A percentile compares a stretch with the other conserved stretches of the same genome.
Conservation (phyloP, 2,113 vertebrate genomes). For the Fulmarus glacialis region DNA sequence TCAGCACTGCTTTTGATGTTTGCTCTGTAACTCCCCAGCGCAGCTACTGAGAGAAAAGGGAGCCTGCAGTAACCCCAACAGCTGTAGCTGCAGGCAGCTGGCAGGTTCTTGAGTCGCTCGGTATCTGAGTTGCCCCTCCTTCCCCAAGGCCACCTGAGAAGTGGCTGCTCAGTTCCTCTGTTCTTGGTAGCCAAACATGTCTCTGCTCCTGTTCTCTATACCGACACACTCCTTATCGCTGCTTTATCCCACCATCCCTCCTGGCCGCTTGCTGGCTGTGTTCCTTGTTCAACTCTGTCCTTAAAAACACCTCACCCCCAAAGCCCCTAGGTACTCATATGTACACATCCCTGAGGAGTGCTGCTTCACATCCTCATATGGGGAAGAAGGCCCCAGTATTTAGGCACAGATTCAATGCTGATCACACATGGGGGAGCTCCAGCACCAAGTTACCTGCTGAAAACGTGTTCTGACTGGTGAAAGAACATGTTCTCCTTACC, state of each 20-base stretch:
- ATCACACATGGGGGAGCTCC: background rate
- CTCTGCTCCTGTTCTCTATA: background rate
- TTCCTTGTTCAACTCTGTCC: background rate
- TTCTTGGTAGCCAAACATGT: background rate
- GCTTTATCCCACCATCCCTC: background rate
- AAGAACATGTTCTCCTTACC: background rate
- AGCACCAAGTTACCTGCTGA: background rate
- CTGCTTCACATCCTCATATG: background rate
- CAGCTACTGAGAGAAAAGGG: background rate
- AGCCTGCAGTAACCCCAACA: background rate
- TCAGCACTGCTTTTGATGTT: background rate
- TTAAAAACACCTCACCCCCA: background rate
- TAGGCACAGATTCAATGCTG: background rate
- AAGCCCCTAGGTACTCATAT: background rate
- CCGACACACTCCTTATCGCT: background rate
- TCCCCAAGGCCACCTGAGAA: background rate
- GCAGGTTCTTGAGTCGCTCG: background rate
- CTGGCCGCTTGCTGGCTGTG: background rate
- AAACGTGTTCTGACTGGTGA: background rate
- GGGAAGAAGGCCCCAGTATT: background rate
- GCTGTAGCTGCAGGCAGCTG: background rate
- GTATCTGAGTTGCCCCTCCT: background rate
- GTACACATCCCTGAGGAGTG: background rate
- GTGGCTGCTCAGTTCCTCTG: background rate
- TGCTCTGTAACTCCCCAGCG: background rate